Evolutionary conservation across 1,140 invertebrate species (phyloP), one percentile per base, ranked within the genome.

Genomic region (Holotrichia oblita): DNA sequence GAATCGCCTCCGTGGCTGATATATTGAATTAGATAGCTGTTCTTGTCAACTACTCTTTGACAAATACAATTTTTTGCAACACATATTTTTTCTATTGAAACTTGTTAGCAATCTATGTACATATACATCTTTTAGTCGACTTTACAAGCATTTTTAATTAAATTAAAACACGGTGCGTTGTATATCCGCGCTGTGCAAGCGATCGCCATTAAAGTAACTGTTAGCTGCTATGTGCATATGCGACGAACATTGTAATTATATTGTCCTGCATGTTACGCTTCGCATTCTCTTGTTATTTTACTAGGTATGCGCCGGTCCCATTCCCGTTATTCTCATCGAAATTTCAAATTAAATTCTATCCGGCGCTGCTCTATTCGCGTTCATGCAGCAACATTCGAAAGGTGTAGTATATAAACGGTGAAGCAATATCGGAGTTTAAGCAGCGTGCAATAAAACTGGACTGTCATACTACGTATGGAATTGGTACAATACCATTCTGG

Each of bases 291-390:
- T n/a, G 48, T 17, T n/a, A 55, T 55, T 55, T 17, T n/a, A 17
- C 48, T 55, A 55, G 27, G 27, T 34, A 34, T 34, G 27, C 27
- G 27, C 27, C 27, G 27, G 27, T 34, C 27, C 27, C 4, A 34
- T 34, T 1, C 17, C 48, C 14, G 48, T n/a, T 55, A 17, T 17
- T 17, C 14, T 6, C 17, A 17, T 55, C 48, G 48, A 55, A 55
- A 55, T 55, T 55, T 55, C 48, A 55, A 55, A 55, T 55, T 55
- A 55, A n/a, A 55, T 55, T 55, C 48, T n/a, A 55, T 17, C 3
- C n/a, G 48, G 14, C 48, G 48, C 17, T 10, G n/a, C 6, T 17
- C 12, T 55, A 14, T 14, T 17, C 48, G 17, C 48, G 48, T 17
- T 55, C n/a, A 55, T 55, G 17, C 48, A 17, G 48, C 17, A 17